Conservation (phyloP, 1,140 invertebrate genomes). For the Hycleus cichorii region DNA sequence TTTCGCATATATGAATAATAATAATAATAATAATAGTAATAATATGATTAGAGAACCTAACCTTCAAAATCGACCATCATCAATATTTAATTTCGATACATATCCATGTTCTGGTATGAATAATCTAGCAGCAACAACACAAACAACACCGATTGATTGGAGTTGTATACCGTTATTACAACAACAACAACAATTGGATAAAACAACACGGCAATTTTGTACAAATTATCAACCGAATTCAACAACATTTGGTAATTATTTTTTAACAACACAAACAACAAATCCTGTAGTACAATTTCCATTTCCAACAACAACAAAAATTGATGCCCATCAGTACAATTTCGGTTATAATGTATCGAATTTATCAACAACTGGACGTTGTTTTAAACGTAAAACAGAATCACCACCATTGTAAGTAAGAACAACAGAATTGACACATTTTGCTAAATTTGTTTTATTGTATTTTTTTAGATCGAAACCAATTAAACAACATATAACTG, state of each 20-base stretch:
- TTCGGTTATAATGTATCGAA: slow-evolving; percentile 4
- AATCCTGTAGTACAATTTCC: slow-evolving; percentile 23
- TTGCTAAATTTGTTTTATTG: not conserved
- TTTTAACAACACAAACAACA: slow-evolving; percentile 1
- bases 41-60: slow-evolving; percentile 35
- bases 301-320: slow-evolving; percentile 11
- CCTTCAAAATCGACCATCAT: slow-evolving; percentile 27
- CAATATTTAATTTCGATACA: slow-evolving; percentile 24
- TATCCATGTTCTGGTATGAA: slow-evolving; percentile 19
- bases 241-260: not conserved
- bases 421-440: not conserved
- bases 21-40: not conserved
- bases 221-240: not conserved
- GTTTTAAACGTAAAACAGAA: slow-evolving; percentile 33
- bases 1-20: no score
- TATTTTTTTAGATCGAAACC: slow-evolving; percentile 37
- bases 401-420: slow-evolving; percentile 31
- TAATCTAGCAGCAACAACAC: not conserved
- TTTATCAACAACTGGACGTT: not conserved
- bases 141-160: slow-evolving; percentile 9
- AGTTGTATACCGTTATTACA: slow-evolving; percentile 12
- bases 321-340: not conserved
- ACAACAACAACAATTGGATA: not conserved
- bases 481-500: slow-evolving; percentile 69
- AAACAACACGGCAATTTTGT: not conserved